Evolutionary conservation across 2,797 vertebrate genomes (phyloP), one percentile per base, ranked within the genome.

Genomic region (Coregonus ussuriensis): DNA sequence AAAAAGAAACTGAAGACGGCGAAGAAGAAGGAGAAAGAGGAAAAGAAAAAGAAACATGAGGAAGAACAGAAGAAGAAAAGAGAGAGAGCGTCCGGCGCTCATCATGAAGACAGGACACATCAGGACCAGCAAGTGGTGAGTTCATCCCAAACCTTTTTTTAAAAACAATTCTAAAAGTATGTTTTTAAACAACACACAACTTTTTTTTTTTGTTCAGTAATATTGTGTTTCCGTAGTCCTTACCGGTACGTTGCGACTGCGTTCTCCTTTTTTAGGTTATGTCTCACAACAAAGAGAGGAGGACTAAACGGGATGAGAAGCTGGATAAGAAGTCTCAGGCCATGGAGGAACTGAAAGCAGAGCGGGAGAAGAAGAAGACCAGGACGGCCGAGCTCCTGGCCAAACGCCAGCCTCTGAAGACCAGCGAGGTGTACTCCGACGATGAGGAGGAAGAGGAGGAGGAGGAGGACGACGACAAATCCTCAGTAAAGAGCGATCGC

Each of bases 301-400:
- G 98, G 86, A 97, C 98, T 83, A 99, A 99, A 85, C 94, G 98
- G 1, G 98, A 99, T 70, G 98, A 99, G 80, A 99, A 99, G 88
- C 94, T 98, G 76, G 98, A 99, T 91, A 99, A 99, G 88, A 99
- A 99, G 89, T 98, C 98, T 80, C 98, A 98, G 93, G 98, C 98
- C 81, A 99, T 99, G 98, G 98, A 99, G 81, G 98, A 99, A 79
- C 93, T 99, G 18, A 99, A 98, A 85, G 98, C 98, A 59, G 98
- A 99, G 79, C 93, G 98, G 71, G 98, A 99, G 89, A 99, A 99
- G 86, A 97, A 98, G 88, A 99, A 99, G 90, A 99, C 99, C 88
- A 97, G 96, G 82, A n/a, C 92, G 99, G 98, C 97, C 70, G 98
- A 99, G 77, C 94, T 99, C 72, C 94, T 99, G 81, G 95, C 97